Evolutionary conservation across 2,888 invertebrate genomes (phyloP).

Genomic region (Spisula solida): DNA sequence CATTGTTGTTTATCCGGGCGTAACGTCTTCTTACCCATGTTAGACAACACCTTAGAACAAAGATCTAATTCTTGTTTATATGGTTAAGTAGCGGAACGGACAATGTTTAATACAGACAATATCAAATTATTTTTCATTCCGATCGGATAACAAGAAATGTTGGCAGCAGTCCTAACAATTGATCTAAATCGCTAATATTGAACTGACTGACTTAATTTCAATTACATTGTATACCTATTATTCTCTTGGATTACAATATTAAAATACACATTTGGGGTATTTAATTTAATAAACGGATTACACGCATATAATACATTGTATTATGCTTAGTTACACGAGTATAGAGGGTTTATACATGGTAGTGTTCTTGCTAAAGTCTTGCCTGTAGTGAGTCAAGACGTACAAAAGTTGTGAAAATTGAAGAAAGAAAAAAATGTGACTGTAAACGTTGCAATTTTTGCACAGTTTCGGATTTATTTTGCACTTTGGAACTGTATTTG

Average conservation of each 20-base stretch:
- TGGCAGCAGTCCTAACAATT: constrained; percentile 31
- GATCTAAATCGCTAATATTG: constrained; percentile 32
- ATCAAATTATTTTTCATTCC: background rate
- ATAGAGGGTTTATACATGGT: background rate
- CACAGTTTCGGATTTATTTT: background rate
- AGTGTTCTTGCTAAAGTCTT: background rate
- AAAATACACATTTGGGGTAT: background rate
- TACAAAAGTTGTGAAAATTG: background rate
- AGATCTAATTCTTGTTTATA: too few species aligned
- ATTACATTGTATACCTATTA: constrained; percentile 29
- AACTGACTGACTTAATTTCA: constrained; percentile 40
- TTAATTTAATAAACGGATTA: constrained; percentile 4
- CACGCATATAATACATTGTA: background rate
- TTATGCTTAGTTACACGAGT: background rate
- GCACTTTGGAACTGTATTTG: background rate
- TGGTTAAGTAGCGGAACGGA: background rate
- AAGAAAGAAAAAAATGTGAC: background rate
- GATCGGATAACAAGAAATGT: background rate
- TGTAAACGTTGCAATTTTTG: background rate
- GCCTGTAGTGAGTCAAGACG: background rate
- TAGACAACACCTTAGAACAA: too few species aligned
- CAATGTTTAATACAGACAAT: background rate
- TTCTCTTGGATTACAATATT: constrained; percentile 9
- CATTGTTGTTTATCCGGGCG: too few species aligned
- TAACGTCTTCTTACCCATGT: too few species aligned